phyloP scores from a whole-genome alignment of 2,888 invertebrate species.

The Phrixothrix hirtus region DNA sequence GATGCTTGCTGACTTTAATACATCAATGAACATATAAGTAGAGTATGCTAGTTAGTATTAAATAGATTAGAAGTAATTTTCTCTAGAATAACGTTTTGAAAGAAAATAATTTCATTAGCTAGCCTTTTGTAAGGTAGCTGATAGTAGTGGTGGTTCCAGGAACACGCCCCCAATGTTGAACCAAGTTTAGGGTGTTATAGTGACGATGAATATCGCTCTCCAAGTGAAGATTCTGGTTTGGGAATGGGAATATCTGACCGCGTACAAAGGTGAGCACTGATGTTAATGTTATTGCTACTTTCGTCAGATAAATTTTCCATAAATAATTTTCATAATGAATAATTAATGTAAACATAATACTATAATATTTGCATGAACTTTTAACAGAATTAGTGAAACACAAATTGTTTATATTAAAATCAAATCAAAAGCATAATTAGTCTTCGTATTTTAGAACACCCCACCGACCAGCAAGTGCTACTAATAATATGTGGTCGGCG shows the following conservation, averaged over 20 bases:
- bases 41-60: slow-evolving; percentile 19
- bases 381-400: not conserved
- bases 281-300: slow-evolving; percentile 1
- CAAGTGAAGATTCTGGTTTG: slow-evolving; percentile 93
- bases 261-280: slow-evolving; percentile 64
- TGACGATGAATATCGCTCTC: slow-evolving; percentile 76
- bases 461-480: slow-evolving; percentile 48
- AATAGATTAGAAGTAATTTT: slow-evolving; percentile 16
- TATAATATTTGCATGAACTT: no score
- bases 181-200: slow-evolving; percentile 54
- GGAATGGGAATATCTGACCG: slow-evolving; percentile 81
- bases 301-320: no score
- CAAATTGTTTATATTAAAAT: not conserved
- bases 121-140: slow-evolving; percentile 8
- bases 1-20: slow-evolving; percentile 14
- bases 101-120: slow-evolving; percentile 6
- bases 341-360: no score
- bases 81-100: slow-evolving; percentile 1
- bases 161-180: slow-evolving; percentile 62
- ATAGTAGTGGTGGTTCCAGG: slow-evolving; percentile 52
- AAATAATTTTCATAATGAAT: no score
- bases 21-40: slow-evolving; percentile 2
- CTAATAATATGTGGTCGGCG: slow-evolving; percentile 36
- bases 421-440: slow-evolving; percentile 7
- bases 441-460: slow-evolving; percentile 43